phyloP scores from a whole-genome alignment of 2,797 vertebrate genomes.

The Furcifer pardalis region DNA sequence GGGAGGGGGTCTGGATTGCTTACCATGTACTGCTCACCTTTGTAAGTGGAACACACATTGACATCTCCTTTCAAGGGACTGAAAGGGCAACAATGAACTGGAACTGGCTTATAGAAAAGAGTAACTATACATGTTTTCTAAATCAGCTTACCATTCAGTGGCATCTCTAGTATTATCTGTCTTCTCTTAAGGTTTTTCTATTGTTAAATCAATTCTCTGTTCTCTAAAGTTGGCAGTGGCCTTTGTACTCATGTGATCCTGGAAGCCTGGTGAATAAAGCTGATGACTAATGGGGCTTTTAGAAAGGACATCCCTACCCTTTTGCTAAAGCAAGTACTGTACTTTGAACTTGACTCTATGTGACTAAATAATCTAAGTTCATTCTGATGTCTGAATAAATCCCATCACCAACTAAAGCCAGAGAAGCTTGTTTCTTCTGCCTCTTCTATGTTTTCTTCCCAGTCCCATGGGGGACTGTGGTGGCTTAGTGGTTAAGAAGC shows the following conservation, averaged over 20 bases:
- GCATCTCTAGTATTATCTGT: neutral
- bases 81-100: neutral
- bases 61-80: neutral
- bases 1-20: too few relatives aligned
- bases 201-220: neutral
- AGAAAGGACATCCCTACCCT: constrained; percentile 34
- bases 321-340: constrained; percentile 44
- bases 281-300: constrained; percentile 20
- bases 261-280: constrained; percentile 28
- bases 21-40: too few relatives aligned
- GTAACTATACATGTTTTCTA: neutral
- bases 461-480: too few relatives aligned
- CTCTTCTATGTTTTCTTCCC: constrained; percentile 57
- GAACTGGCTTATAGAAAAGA: neutral
- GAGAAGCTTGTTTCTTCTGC: constrained; percentile 55
- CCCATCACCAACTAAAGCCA: constrained; percentile 64
- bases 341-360: constrained; percentile 64
- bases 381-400: constrained; percentile 46
- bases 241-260: constrained; percentile 20
- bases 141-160: neutral
- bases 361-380: constrained; percentile 55
- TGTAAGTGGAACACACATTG: too few relatives aligned
- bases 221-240: neutral
- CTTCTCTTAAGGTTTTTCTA: constrained; percentile 3
- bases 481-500: too few relatives aligned